Conservation (phyloP, 1,140 invertebrate species). For the Prorops nasuta region DNA sequence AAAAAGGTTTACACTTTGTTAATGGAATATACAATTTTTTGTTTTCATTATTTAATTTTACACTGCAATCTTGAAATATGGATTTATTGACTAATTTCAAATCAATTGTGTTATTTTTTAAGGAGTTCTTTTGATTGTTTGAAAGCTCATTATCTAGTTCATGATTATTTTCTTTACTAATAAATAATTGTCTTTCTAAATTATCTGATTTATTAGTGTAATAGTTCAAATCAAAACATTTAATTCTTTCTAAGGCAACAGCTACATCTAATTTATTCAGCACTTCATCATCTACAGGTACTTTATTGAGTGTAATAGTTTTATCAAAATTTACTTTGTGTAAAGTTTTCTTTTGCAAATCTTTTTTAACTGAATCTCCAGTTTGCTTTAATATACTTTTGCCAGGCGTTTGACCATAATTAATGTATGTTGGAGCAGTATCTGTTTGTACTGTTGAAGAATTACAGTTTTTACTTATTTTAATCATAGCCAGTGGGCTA, state of each 20-base stretch:
- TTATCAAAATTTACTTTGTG: background rate
- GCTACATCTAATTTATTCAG: constrained; percentile 5
- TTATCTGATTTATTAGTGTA: background rate
- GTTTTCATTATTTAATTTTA: no score
- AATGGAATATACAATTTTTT: no score
- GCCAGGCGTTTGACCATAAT: background rate
- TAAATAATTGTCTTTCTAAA: no score
- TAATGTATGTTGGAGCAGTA: background rate
- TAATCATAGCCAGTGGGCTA: constrained; percentile 39
- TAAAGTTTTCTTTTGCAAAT: background rate
- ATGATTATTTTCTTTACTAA: no score
- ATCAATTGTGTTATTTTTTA: no score
- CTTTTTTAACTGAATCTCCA: background rate
- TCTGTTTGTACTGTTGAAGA: background rate
- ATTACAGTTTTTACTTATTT: constrained; percentile 21
- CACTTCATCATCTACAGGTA: constrained; percentile 7
- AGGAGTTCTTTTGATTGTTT: no score
- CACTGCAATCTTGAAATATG: no score
- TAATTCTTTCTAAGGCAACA: background rate
- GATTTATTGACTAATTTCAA: no score
- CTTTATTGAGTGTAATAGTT: background rate
- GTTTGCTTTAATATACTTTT: background rate
- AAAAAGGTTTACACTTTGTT: no score
- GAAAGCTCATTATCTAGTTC: no score
- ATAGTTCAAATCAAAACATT: background rate